These are phyloP conservation scores for Polyploca ridens DNA, from an alignment of 2,888 invertebrate species.

Conservation along the genomic window DNA sequence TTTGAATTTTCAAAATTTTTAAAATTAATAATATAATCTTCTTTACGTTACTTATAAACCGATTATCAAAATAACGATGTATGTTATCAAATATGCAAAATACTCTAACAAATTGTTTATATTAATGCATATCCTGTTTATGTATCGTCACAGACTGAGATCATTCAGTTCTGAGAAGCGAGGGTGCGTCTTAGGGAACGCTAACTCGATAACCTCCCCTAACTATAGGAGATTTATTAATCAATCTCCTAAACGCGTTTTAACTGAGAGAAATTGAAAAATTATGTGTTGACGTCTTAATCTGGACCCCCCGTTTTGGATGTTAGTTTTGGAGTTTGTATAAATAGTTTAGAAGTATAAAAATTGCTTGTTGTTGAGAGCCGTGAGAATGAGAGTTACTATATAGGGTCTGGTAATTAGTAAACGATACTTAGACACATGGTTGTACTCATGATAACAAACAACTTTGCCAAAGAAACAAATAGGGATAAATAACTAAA, in stretches of 20 bases:
- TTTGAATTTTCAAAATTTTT: too few relatives aligned
- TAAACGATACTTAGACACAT: too few relatives aligned
- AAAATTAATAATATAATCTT: too few relatives aligned
- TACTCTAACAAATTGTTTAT: not conserved
- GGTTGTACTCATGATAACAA: too few relatives aligned
- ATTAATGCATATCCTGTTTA: not conserved
- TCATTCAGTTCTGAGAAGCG: conserved; percentile 33
- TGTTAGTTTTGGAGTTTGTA: conserved; percentile 22
- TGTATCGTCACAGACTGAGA: conserved; percentile 29
- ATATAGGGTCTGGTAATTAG: too few relatives aligned
- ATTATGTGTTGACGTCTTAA: conserved; percentile 71
- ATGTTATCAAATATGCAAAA: too few relatives aligned
- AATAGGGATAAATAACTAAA: too few relatives aligned
- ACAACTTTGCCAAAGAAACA: too few relatives aligned
- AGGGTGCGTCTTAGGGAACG: conserved; percentile 46
- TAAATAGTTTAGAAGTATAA: not conserved
- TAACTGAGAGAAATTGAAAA: conserved; percentile 77
- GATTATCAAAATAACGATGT: too few relatives aligned
- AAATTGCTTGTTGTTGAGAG: too few relatives aligned
- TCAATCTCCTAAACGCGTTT: conserved; percentile 79
- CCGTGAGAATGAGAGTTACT: not conserved
- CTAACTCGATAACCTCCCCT: conserved; percentile 72
- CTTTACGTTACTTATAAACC: too few relatives aligned
- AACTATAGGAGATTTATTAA: conserved; percentile 76
- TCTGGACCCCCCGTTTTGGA: conserved; percentile 35